A percentile compares a stretch with the other conserved stretches of the same genome.
phyloP scores from a whole-genome alignment of 2,113 vertebrate genomes.

The Ahaetulla prasina region DNA sequence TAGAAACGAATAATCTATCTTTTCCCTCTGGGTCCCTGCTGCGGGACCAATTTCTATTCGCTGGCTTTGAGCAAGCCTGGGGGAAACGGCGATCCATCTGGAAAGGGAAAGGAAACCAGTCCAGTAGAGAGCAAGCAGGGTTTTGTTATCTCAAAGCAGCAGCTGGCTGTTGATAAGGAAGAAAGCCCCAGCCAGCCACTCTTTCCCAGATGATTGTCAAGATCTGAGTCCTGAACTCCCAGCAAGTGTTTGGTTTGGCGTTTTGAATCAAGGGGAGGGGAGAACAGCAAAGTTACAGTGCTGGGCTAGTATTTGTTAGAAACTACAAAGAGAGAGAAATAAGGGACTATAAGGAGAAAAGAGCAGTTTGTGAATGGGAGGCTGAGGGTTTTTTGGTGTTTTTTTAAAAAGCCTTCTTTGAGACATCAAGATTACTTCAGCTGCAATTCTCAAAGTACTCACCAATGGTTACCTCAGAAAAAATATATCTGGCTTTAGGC shows the following conservation, averaged over 20 bases:
- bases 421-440: slow-evolving; percentile 15
- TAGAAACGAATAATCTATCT: not conserved
- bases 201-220: fast-evolving
- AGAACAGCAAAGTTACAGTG: slow-evolving; percentile 27
- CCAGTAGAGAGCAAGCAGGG: not conserved
- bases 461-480: not conserved
- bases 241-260: not conserved
- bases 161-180: slow-evolving; percentile 32
- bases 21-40: not conserved
- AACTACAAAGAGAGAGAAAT: not conserved
- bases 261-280: slow-evolving; percentile 44
- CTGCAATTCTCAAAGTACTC: not conserved
- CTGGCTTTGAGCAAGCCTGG: not conserved
- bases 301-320: not conserved
- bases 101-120: not conserved
- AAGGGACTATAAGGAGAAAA: not conserved
- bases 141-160: slow-evolving; percentile 18
- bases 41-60: not conserved
- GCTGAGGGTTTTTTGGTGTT: fast-evolving
- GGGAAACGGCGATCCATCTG: not conserved
- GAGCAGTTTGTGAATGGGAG: not conserved
- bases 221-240: not conserved
- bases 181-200: not conserved
- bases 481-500: not conserved
- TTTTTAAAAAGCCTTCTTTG: slow-evolving; percentile 17